Percentiles rank a stretch among this genome's conserved stretches.
Evolutionary conservation across 2,797 vertebrate species (phyloP).

Genomic region (Dicrostonyx torquatus): DNA sequence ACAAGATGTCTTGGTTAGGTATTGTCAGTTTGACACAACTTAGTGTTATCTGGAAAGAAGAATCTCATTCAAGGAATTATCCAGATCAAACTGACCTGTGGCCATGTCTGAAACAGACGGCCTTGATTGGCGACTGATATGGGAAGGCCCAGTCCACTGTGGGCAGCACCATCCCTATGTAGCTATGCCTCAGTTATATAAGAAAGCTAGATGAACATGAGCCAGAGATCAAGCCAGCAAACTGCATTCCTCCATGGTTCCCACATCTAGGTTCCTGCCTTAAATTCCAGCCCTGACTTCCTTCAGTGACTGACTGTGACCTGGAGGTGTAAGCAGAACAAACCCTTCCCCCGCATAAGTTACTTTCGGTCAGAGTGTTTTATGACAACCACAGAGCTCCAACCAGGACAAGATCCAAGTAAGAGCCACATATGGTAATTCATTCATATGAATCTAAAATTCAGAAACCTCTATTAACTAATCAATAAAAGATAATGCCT

Average conservation of each 20-base stretch:
- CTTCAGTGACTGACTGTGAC: background rate
- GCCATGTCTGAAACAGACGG: background rate
- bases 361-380: background rate
- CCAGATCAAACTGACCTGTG: background rate
- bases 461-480: slow-evolving; percentile 41
- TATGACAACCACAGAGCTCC: background rate
- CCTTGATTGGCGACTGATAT: too few relatives aligned
- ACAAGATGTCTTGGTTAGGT: background rate
- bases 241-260: background rate
- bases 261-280: background rate
- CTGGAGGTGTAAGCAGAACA: background rate
- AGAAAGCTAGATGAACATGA: background rate
- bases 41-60: background rate
- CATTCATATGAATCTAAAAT: background rate
- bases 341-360: background rate
- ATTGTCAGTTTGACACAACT: background rate
- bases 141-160: background rate
- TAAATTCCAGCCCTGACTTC: background rate
- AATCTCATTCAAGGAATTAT: background rate
- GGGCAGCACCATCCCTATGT: background rate
- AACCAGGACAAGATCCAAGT: background rate
- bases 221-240: background rate
- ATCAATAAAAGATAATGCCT: background rate
- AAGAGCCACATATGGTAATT: slow-evolving; percentile 17
- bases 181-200: background rate